Evolutionary conservation across 2,888 invertebrate genomes (phyloP).

Genomic region (Ypsolopha scabrella): DNA sequence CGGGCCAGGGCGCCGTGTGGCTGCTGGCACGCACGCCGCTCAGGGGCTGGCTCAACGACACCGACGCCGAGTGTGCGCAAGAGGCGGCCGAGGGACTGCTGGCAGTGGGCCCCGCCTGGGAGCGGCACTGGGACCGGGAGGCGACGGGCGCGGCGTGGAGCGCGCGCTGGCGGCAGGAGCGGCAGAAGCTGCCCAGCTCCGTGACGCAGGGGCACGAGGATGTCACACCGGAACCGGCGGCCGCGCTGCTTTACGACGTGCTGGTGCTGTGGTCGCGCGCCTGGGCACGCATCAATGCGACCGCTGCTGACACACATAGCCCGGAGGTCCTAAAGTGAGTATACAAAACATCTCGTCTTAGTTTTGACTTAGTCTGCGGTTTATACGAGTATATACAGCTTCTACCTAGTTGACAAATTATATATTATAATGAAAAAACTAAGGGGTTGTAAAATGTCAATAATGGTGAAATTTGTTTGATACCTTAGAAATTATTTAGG

Average conservation of each 20-base stretch:
- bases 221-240: conserved; percentile 20
- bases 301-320: conserved; percentile 38
- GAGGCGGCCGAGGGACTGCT: conserved; percentile 17
- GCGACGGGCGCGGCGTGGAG: conserved; percentile 17
- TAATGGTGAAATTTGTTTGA: no score
- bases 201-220: conserved; percentile 10
- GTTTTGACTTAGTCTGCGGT: conserved; percentile 4
- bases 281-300: conserved; percentile 24
- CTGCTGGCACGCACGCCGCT: conserved; percentile 83
- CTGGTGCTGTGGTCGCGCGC: conserved; percentile 40
- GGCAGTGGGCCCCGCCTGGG: background rate
- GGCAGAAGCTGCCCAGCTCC: conserved; percentile 10
- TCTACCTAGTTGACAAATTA: no score
- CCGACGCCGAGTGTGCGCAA: conserved; percentile 58
- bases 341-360: background rate
- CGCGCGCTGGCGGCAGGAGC: conserved; percentile 1
- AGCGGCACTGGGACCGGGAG: background rate
- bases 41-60: conserved; percentile 76
- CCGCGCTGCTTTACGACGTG: conserved; percentile 46
- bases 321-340: conserved; percentile 25
- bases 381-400: no score
- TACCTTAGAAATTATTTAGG: no score
- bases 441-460: no score
- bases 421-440: no score
- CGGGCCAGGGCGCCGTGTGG: conserved; percentile 84